Conservation (phyloP, 1,140 invertebrate genomes). For the Xylocopa sonorina region DNA sequence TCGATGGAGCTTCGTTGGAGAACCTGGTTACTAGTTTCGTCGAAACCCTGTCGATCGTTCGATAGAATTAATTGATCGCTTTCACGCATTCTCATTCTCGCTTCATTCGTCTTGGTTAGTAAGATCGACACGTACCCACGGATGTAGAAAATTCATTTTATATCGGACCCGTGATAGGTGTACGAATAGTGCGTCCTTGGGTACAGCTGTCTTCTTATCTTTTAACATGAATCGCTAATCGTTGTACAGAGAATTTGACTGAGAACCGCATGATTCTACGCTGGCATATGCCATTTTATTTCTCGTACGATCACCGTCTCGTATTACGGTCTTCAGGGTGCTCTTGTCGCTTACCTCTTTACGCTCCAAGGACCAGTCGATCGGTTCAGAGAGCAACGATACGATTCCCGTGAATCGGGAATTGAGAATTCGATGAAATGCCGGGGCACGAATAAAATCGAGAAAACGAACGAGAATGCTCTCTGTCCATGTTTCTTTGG, state of each 20-base stretch:
- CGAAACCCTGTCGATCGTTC: not conserved
- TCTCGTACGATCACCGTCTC: not conserved
- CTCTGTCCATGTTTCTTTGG: slow-evolving; percentile 76
- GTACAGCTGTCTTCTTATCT: not conserved
- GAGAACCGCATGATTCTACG: not conserved
- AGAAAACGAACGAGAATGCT: slow-evolving; percentile 46
- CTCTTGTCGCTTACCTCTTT: slow-evolving; percentile 41
- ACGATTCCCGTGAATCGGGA: not conserved
- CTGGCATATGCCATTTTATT: not conserved
- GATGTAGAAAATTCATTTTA: not conserved
- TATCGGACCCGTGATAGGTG: too few species aligned
- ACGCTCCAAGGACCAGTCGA: slow-evolving; percentile 46
- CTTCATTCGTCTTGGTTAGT: not conserved
- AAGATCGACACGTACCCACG: not conserved
- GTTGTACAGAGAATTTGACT: not conserved
- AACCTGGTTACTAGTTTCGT: not conserved
- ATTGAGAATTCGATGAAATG: not conserved
- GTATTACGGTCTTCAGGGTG: slow-evolving; percentile 27
- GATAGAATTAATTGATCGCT: slow-evolving; percentile 13
- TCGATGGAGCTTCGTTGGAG: not conserved
- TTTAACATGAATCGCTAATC: not conserved
- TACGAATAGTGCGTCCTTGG: too few species aligned
- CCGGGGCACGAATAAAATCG: not conserved
- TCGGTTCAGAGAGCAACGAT: slow-evolving; percentile 59
- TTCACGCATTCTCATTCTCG: slow-evolving; percentile 17